Evolutionary conservation across 2,797 vertebrate species (phyloP), one percentile per base, ranked within the genome.

Genomic region (Diceros bicornis): DNA sequence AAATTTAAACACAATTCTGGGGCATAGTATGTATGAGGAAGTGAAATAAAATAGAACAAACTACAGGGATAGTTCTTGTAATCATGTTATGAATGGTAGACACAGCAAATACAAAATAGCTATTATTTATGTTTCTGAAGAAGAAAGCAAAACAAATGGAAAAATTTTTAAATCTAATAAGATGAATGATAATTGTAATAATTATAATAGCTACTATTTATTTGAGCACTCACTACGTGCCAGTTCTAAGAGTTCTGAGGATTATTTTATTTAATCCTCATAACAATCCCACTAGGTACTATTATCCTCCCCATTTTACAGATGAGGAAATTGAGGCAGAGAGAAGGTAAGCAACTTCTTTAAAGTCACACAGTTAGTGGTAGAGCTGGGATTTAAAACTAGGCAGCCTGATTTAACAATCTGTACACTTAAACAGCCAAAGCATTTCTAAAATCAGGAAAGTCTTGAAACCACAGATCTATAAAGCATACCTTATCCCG

Each of bases 51-150:
- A 29, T 14, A 32, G 32, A 44, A 59, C 10, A 66, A 86, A 72
- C 29, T 55, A 71, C 50, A 59, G 25, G 32, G 20, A 85, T 78
- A 55, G 64, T 25, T 62, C 81, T 71, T 44, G 72, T 71, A 72
- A 86, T 29, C 14, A 41, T n/a, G 32, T 82, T 88, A 59, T 27
- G 69, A 87, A 81, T 75, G 23, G 32, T 32, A 72, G 82, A 91
- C n/a, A 81, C 2, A 59, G 75, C 37, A 92, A 57, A 64, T 82
- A 74, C 37, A 66, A 66, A 81, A 62, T 59, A 37, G 75, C 37
- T 82, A 66, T n/a, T 85, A 66, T 37, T 69, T 92, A 32, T 87
- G 50, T 25, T 74, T 87, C 59, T 74, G 57, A 92, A 92, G 68
- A 64, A 44, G 61, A 74, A 95, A 81, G 37, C 77, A 71, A 69